Percentiles rank a stretch among this genome's conserved stretches.
Evolutionary conservation across 2,797 vertebrate genomes (phyloP).

Genomic region (Linurgus olivaceus): DNA sequence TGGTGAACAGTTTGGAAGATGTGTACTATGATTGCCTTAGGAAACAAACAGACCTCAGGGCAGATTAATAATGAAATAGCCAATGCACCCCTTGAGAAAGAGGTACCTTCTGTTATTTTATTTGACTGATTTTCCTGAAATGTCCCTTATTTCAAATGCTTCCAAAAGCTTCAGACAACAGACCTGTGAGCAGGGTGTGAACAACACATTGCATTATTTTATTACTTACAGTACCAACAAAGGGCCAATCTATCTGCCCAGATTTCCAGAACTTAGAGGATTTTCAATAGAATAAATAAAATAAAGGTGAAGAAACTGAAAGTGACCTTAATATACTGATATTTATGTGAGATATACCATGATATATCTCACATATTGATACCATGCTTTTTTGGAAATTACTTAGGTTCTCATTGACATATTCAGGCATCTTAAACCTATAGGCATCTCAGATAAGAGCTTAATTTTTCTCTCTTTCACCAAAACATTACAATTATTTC

Average conservation of each 20-base stretch:
- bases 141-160: conserved; percentile 1
- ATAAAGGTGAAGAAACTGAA: neutral
- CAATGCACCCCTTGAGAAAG: neutral
- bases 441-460: neutral
- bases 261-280: neutral
- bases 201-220: neutral
- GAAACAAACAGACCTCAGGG: neutral
- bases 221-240: conserved; percentile 23
- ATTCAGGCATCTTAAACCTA: neutral
- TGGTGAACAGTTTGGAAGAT: neutral
- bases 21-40: neutral
- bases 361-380: neutral
- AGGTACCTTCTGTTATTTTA: neutral
- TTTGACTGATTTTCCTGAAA: neutral
- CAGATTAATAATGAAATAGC: neutral
- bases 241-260: neutral
- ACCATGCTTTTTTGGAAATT: neutral
- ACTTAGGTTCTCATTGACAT: neutral
- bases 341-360: neutral
- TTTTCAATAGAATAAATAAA: neutral
- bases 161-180: conserved; percentile 30
- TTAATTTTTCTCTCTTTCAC: neutral
- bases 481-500: neutral
- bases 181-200: neutral
- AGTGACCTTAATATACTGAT: neutral